Conservation (phyloP, 1,140 invertebrate genomes). For the Aphidius gifuensis region DNA sequence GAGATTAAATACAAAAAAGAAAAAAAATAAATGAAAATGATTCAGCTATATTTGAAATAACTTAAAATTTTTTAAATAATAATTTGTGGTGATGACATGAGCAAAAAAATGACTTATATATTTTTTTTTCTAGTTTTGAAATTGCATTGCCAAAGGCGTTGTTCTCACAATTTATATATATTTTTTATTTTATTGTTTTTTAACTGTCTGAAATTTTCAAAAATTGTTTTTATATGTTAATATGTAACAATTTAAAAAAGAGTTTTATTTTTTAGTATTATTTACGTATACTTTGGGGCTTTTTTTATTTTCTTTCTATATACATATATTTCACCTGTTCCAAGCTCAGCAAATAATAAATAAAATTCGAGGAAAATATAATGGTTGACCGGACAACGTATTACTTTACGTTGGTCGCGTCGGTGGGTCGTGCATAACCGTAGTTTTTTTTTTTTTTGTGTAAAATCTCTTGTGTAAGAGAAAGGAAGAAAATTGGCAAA, state of each 20-base stretch:
- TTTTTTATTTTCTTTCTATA: slow-evolving; percentile 11
- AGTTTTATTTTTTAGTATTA: slow-evolving; percentile 3
- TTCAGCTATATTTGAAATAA: too few relatives aligned
- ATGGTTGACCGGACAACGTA: slow-evolving; percentile 27
- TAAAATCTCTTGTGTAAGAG: background rate
- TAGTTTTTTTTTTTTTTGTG: slow-evolving; percentile 31
- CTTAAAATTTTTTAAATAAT: too few relatives aligned
- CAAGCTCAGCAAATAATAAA: slow-evolving; percentile 32
- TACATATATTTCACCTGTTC: slow-evolving; percentile 19
- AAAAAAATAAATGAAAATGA: too few relatives aligned
- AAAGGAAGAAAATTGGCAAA: background rate
- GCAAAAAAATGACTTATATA: too few relatives aligned
- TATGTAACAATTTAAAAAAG: background rate
- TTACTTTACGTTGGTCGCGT: slow-evolving; percentile 34
- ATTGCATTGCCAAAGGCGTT: too few relatives aligned
- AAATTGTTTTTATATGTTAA: background rate
- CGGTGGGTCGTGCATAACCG: slow-evolving; percentile 20
- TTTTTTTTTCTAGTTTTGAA: too few relatives aligned
- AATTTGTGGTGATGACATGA: too few relatives aligned
- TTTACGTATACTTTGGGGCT: background rate
- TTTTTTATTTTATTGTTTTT: background rate
- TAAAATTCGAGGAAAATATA: slow-evolving; percentile 41
- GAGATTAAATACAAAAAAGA: too few relatives aligned
- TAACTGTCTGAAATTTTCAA: background rate
- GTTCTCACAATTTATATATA: too few relatives aligned